Evolutionary conservation across 1,140 invertebrate species (phyloP), one percentile per base, ranked within the genome.

Genomic region (Drosophila jambulina): DNA sequence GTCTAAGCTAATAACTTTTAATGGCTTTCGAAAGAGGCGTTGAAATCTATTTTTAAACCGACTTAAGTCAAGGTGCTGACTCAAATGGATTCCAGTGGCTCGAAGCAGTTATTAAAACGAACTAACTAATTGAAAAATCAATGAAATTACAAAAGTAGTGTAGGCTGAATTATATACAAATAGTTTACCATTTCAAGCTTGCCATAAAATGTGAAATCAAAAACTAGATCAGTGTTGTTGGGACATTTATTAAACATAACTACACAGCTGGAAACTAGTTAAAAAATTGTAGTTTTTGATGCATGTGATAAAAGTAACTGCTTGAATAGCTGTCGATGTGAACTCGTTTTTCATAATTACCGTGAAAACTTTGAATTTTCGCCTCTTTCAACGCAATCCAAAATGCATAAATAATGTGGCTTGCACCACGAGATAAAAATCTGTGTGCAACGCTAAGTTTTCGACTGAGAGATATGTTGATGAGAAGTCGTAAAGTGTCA

Each of bases 271-370:
- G 2, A 60, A 64, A 60, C 61, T 19, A 32, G 36, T 23, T 59
- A 53, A 53, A 27, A 49, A 49, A 4, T 2, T n/a, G 17, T 1
- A n/a, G n/a, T 34, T 53, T 15, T 53, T 53, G 13, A 53, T 53
- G 7, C 60, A 38, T 38, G 17, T 15, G 17, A 25, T 56, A 56
- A 56, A 56, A 56, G 15, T 19, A 36, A 36, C 51, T 34, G 29
- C 51, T 34, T 53, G n/a, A 62, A 34, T 19, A 17, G 46, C 32
- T 56, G 13, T 27, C 17, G 34, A 68, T 49, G 34, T 62, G 45
- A 68, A 68, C 64, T 68, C 58, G 64, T 49, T 68, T 68, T 62
- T 23, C 25, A 68, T 49, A 63, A 29, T 40, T 68, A 48, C 34
- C 34, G 27, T n/a, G 34, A 46, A 46, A 68, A 62, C 25, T 54